Conservation (phyloP, 1,140 invertebrate genomes). For the Bicyclus anynana region DNA sequence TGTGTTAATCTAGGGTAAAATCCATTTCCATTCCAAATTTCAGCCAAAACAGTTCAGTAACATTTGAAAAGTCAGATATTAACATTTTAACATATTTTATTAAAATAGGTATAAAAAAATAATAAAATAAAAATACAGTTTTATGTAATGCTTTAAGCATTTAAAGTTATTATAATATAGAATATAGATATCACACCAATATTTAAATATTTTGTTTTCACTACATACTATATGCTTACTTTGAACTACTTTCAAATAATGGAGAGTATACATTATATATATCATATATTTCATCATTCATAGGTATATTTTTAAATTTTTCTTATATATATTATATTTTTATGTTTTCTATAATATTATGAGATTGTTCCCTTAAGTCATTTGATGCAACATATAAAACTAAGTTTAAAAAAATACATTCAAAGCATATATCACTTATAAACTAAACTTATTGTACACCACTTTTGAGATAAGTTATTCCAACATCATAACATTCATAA, state of each 20-base stretch:
- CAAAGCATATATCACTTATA: not conserved
- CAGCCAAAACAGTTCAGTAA: no score
- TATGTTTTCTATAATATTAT: constrained; percentile 18
- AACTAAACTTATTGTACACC: not conserved
- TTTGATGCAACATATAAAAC: constrained; percentile 10
- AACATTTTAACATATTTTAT: no score
- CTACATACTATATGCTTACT: no score
- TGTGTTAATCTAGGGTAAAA: no score
- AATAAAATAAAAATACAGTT: not conserved
- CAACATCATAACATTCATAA: not conserved
- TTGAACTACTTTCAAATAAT: not conserved
- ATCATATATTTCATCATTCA: no score
- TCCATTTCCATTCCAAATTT: no score
- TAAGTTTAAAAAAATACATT: not conserved
- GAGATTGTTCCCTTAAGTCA: constrained; percentile 36
- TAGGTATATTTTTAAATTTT: no score
- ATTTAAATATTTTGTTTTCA: not conserved
- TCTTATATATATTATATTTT: no score
- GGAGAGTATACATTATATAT: constrained; percentile 10
- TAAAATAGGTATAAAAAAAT: no score
- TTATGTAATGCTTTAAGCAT: constrained; percentile 9
- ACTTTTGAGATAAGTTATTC: constrained; percentile 5
- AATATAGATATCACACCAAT: constrained; percentile 19
- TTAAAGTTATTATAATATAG: constrained; percentile 2
- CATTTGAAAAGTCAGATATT: no score